phyloP scores from a whole-genome alignment of 1,140 invertebrate genomes.

The Goniozus legneri region DNA sequence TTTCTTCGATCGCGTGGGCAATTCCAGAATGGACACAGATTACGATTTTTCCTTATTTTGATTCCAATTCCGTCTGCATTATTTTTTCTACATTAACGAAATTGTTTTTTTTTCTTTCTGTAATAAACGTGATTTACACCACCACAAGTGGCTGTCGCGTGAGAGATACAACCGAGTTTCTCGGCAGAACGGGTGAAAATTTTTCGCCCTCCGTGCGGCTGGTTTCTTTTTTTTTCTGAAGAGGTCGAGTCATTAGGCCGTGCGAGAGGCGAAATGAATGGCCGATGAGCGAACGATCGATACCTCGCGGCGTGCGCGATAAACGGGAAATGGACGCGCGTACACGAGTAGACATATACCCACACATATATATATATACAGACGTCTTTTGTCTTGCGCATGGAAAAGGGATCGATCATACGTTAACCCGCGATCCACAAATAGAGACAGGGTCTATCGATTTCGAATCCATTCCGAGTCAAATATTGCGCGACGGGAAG shows the following conservation, averaged over 20 bases:
- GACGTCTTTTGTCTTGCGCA: neutral
- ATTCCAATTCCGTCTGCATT: no score
- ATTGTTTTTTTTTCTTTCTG: no score
- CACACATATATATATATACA: neutral
- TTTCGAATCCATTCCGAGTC: neutral
- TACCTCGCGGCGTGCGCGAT: no score
- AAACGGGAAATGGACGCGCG: neutral
- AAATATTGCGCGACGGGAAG: neutral
- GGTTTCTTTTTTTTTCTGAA: neutral
- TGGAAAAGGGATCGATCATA: constrained; percentile 3
- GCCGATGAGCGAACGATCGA: neutral
- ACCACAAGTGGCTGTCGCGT: no score
- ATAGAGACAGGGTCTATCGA: neutral
- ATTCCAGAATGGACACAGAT: no score
- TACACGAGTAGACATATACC: neutral
- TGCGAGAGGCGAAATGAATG: neutral
- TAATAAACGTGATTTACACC: no score
- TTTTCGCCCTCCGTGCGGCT: neutral
- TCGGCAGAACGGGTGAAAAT: no score
- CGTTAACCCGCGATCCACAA: constrained; percentile 7
- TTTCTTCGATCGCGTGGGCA: no score
- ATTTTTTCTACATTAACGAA: no score
- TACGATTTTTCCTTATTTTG: no score
- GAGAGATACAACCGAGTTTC: no score
- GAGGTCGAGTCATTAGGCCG: neutral